These are phyloP conservation scores for Buathra laborator DNA, from an alignment of 2,888 invertebrate genomes.

Conservation along the genomic window DNA sequence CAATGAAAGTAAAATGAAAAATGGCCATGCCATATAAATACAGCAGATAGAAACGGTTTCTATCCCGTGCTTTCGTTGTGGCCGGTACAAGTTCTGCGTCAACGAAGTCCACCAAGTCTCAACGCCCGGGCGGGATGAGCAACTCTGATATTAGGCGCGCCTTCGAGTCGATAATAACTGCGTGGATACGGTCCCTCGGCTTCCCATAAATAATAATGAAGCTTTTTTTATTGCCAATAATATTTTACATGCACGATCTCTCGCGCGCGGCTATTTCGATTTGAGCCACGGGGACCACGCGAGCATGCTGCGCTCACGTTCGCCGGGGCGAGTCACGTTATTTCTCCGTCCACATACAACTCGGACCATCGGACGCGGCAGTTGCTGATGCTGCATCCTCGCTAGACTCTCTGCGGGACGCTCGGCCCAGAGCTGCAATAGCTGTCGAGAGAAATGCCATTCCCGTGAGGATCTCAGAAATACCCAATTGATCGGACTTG, in stretches of 20 bases:
- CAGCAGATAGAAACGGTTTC: background rate
- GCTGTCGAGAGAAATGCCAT: constrained; percentile 50
- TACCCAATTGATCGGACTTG: constrained; percentile 36
- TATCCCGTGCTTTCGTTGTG: background rate
- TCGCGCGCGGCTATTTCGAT: constrained; percentile 24
- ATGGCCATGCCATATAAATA: background rate
- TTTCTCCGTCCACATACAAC: constrained; percentile 54
- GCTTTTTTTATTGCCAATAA: constrained; percentile 77
- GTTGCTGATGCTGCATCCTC: constrained; percentile 41
- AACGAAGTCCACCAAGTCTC: background rate
- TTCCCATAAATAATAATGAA: constrained; percentile 78
- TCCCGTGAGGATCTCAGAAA: constrained; percentile 32
- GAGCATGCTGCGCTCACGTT: constrained; percentile 49
- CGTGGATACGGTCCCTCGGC: constrained; percentile 68
- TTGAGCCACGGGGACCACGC: constrained; percentile 29
- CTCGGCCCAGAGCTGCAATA: constrained; percentile 26
- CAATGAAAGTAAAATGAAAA: constrained; percentile 34
- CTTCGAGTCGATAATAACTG: constrained; percentile 70
- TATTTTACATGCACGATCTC: constrained; percentile 76
- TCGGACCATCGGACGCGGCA: constrained; percentile 29
- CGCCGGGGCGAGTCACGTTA: constrained; percentile 52
- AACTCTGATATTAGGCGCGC: constrained; percentile 53
- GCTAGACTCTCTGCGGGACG: constrained; percentile 53
- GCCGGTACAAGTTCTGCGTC: background rate
- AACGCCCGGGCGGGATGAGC: background rate